These are phyloP conservation scores for Tinea trinotella DNA, from an alignment of 2,888 invertebrate genomes.

Conservation along the genomic window DNA sequence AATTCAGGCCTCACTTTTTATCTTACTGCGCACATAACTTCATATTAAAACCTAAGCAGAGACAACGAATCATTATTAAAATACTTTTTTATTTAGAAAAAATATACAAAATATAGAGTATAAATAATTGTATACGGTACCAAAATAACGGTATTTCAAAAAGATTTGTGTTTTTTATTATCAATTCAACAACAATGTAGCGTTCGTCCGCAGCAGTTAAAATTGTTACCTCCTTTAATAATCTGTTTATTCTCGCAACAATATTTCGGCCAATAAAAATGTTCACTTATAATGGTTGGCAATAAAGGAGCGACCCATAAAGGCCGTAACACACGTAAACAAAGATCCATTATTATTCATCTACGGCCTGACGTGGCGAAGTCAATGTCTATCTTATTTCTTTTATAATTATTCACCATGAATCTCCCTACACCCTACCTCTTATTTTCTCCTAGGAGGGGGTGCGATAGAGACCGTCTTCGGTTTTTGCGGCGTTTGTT, in stretches of 20 bases:
- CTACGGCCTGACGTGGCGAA: constrained; percentile 61
- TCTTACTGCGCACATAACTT: no score
- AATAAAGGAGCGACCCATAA: constrained; percentile 31
- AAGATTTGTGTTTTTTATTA: background rate
- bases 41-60: no score
- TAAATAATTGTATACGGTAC: no score
- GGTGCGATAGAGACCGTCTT: constrained; percentile 60
- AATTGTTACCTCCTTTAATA: constrained; percentile 34
- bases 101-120: no score
- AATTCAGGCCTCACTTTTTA: no score
- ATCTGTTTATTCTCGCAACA: constrained; percentile 42
- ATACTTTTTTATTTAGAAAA: no score
- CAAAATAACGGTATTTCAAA: no score
- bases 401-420: constrained; percentile 70
- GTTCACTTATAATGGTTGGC: constrained; percentile 31
- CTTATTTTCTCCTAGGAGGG: constrained; percentile 31
- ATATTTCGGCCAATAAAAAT: constrained; percentile 44
- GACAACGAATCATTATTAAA: no score
- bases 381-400: constrained; percentile 73
- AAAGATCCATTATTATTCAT: constrained; percentile 69
- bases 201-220: constrained; percentile 21
- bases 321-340: constrained; percentile 57
- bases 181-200: background rate
- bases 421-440: constrained; percentile 29
- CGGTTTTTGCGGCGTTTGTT: constrained; percentile 72